These are phyloP conservation scores for Phaenicophaeus curvirostris DNA, from an alignment of 2,797 vertebrate species.

Conservation along the genomic window DNA sequence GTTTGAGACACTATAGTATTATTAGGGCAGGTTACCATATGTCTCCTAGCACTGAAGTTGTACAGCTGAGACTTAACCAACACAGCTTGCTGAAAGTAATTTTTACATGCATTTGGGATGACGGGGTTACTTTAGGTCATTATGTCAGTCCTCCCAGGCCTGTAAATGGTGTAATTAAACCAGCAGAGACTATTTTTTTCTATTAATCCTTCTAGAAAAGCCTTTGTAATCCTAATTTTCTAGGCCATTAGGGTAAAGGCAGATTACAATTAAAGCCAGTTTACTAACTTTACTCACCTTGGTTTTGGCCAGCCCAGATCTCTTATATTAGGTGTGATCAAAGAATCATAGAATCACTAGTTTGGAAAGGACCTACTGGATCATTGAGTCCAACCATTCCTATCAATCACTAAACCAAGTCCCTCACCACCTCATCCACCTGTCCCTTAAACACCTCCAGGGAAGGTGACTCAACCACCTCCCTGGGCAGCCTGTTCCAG, in stretches of 20 bases:
- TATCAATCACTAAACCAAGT: too few relatives aligned
- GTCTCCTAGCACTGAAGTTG: neutral
- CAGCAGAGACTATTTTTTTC: slow-evolving; percentile 42
- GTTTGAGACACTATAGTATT: neutral
- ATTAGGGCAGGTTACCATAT: neutral
- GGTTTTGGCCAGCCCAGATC: neutral
- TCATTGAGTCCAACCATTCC: too few relatives aligned
- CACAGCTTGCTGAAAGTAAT: neutral
- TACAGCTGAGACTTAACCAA: neutral
- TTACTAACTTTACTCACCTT: slow-evolving; percentile 22
- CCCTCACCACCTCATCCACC: too few relatives aligned
- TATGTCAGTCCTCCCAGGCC: neutral
- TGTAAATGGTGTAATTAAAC: neutral
- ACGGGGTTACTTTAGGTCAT: neutral
- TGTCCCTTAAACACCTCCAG: too few relatives aligned
- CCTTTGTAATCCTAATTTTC: slow-evolving; percentile 54
- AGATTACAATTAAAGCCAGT: slow-evolving; percentile 54
- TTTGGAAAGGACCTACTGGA: too few relatives aligned
- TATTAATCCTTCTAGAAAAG: slow-evolving; percentile 56
- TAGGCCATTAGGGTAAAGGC: slow-evolving; percentile 42
- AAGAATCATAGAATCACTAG: too few relatives aligned
- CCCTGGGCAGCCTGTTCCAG: too few relatives aligned
- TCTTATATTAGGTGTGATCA: neutral
- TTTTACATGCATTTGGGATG: neutral
- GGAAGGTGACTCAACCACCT: too few relatives aligned